These are phyloP conservation scores for Falco punctatus DNA, from an alignment of 2,113 vertebrate genomes.

Conservation along the genomic window DNA sequence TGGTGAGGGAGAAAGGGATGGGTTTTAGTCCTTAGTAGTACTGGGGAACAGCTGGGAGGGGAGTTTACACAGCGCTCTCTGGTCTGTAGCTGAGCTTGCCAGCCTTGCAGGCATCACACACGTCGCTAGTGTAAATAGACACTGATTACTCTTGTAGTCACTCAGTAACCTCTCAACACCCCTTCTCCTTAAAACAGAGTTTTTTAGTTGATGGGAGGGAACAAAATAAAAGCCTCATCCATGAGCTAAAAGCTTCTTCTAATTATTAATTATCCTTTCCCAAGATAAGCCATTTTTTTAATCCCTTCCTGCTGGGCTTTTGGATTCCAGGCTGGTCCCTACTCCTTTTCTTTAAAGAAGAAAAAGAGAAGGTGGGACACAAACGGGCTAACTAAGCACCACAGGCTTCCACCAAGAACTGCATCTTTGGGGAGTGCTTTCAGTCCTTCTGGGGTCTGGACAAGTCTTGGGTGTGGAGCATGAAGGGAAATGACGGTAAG, in stretches of 20 bases:
- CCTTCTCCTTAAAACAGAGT: constrained; percentile 19
- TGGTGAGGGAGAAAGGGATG: background rate
- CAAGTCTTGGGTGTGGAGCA: background rate
- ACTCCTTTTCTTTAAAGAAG: background rate
- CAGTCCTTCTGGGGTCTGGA: background rate
- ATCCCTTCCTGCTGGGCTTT: background rate
- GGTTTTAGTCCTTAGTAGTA: background rate
- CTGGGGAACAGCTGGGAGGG: background rate
- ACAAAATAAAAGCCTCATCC: background rate
- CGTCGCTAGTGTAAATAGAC: constrained; percentile 36
- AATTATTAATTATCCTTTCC: constrained; percentile 10
- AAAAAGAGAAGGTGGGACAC: background rate
- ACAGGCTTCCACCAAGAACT: background rate
- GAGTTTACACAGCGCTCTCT: background rate
- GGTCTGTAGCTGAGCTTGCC: background rate
- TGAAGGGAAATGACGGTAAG: background rate
- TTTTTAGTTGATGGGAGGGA: background rate
- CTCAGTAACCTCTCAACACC: constrained; percentile 11
- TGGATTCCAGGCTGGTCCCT: background rate
- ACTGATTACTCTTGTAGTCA: constrained; percentile 15
- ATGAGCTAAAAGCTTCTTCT: constrained; percentile 8
- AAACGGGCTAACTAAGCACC: background rate
- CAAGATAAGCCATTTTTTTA: background rate
- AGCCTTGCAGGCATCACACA: background rate
- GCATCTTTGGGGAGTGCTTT: background rate